These are phyloP conservation scores for Percopsis omiscomaycus DNA, from an alignment of 2,797 vertebrate genomes.

Conservation along the genomic window DNA sequence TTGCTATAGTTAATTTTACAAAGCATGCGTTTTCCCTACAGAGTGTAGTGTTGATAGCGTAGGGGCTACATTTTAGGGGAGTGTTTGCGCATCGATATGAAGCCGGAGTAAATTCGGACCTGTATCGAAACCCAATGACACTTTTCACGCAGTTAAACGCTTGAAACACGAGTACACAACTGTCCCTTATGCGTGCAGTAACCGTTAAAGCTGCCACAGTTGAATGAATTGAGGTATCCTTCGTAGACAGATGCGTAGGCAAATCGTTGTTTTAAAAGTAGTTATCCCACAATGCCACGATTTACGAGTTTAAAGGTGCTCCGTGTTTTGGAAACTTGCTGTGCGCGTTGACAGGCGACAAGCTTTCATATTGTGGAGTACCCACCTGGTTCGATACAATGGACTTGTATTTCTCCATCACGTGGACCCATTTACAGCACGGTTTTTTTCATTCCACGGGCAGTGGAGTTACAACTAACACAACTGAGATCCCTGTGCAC, in stretches of 20 bases:
- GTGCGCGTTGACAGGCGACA: too few species aligned
- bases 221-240: too few species aligned
- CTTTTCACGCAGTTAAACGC: slow-evolving; percentile 5
- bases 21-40: not conserved
- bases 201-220: too few species aligned
- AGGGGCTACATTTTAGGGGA: not conserved
- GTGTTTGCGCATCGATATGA: slow-evolving; percentile 28
- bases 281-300: too few species aligned
- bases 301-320: too few species aligned
- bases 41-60: not conserved
- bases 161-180: slow-evolving; percentile 1
- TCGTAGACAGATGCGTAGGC: too few species aligned
- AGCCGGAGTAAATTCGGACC: slow-evolving; percentile 17
- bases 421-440: slow-evolving; percentile 10
- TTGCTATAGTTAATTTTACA: not conserved
- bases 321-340: too few species aligned
- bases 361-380: slow-evolving; percentile 61
- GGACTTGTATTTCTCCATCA: slow-evolving; percentile 24
- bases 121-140: not conserved
- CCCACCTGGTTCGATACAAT: slow-evolving; percentile 51
- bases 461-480: slow-evolving; percentile 5
- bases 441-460: not conserved
- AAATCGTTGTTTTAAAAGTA: too few species aligned
- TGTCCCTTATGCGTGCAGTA: too few species aligned
- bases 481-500: too few species aligned